Evolutionary conservation across 2,797 vertebrate species (phyloP), one percentile per base, ranked within the genome.

Genomic region (Onychomys torridus): DNA sequence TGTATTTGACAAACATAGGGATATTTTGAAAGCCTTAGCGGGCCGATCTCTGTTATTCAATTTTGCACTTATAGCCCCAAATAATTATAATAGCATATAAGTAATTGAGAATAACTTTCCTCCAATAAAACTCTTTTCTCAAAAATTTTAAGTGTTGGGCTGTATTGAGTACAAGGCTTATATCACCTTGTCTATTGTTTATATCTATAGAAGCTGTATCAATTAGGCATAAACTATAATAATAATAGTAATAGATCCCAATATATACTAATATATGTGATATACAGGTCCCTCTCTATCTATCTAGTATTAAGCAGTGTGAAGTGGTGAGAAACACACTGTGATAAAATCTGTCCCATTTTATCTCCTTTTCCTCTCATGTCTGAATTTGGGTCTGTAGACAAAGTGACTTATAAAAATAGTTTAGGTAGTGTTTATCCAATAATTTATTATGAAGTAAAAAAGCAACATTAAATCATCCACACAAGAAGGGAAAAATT

Each of bases 271-370:
- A 67, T 27, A 46, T 89, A 61, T 27, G n/a, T 3, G 46, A 75
- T 12, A 75, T 21, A 82, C 4, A 34, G 3, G 9, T 78, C 1
- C 9, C 57, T 3, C 57, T 40, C 0, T 88, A 76, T n/a, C 37
- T 75, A 16, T 91, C 17, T 27, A 67, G 10, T 92, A 46, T 40
- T 67, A n/a, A 77, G 1, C 6, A 81, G 4, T 71, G 73, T 19
- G 11, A 29, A 29, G 46, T 86, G 55, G 1, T 27, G 0, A 8
- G n/a, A 16, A 34, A 1, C 2, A 52, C 2, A 19, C 0, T 16
- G 27, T 21, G 2, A 6, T 73, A 21, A 89, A 37, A 67, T 78
- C 5, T 29, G 27, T 75, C 14, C 55, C 16, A 69, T 2, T 75
- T 25, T 16, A 71, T 11, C n/a, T 4, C 46, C 17, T 0, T 43